Evolutionary conservation across 1,140 invertebrate genomes (phyloP).

Genomic region (Mactra quadrangularis): DNA sequence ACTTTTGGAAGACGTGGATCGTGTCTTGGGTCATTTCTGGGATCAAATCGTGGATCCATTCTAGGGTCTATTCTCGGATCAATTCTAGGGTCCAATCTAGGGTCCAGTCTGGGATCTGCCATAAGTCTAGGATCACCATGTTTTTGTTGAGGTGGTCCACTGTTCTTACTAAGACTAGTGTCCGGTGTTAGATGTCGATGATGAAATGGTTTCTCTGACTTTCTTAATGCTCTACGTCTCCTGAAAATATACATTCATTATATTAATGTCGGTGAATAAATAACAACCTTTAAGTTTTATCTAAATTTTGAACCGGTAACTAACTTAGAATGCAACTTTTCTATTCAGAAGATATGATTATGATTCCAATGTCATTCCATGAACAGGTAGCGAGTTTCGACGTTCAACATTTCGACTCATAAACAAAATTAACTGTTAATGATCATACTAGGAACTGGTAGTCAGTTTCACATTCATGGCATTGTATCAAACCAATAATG

Average conservation of each 20-base stretch:
- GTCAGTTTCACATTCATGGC: too few species aligned
- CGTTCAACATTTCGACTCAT: too few species aligned
- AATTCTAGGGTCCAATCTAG: constrained; percentile 28
- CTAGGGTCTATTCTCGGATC: constrained; percentile 38
- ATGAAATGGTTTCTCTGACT: constrained; percentile 51
- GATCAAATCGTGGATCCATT: constrained; percentile 31
- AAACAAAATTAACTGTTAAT: too few species aligned
- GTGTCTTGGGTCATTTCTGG: constrained; percentile 23
- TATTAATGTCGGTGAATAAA: too few species aligned
- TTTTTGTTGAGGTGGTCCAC: background rate
- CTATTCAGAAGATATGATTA: too few species aligned
- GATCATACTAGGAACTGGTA: too few species aligned
- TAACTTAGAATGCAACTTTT: too few species aligned
- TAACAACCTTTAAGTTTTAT: too few species aligned
- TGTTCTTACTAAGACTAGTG: constrained; percentile 57
- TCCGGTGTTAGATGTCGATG: constrained; percentile 56
- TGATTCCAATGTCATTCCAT: too few species aligned
- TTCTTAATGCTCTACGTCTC: background rate
- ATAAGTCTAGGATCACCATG: constrained; percentile 32
- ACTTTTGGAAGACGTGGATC: constrained; percentile 60
- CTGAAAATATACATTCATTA: constrained; percentile 26
- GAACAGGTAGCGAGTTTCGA: too few species aligned
- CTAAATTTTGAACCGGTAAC: too few species aligned
- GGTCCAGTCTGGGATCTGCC: constrained; percentile 11
- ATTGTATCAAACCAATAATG: too few species aligned